These are phyloP conservation scores for Rhagium mordax DNA, from an alignment of 2,888 invertebrate species.

Conservation along the genomic window DNA sequence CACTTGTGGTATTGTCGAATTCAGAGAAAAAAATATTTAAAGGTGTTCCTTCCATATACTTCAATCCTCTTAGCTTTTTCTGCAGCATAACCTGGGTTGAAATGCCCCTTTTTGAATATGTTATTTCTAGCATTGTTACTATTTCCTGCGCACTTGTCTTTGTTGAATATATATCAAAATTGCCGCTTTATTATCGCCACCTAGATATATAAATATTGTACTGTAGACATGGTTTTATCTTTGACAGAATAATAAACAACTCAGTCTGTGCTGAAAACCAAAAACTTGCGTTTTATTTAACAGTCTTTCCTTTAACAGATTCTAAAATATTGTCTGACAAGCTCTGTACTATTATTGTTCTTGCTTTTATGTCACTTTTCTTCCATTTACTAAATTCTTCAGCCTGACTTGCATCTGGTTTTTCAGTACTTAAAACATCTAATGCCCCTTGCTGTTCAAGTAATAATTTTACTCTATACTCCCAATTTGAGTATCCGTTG, in stretches of 20 bases:
- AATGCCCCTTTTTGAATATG: constrained; percentile 33
- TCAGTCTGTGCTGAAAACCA: too few relatives aligned
- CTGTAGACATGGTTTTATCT: too few relatives aligned
- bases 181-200: too few relatives aligned
- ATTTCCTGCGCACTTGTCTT: constrained; percentile 36
- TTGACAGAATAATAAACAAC: too few relatives aligned
- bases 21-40: constrained; percentile 29
- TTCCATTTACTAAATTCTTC: constrained; percentile 23
- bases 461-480: constrained; percentile 27
- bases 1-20: constrained; percentile 36
- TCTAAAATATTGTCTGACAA: constrained; percentile 41
- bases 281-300: too few relatives aligned
- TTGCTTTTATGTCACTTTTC: constrained; percentile 38
- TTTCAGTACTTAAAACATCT: constrained; percentile 1
- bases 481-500: constrained; percentile 30
- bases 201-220: too few relatives aligned
- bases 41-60: constrained; percentile 10
- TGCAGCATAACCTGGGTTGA: constrained; percentile 35
- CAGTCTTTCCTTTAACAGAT: too few relatives aligned
- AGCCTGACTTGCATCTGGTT: background rate
- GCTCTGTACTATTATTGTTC: constrained; percentile 36
- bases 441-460: constrained; percentile 21
- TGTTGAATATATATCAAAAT: too few relatives aligned
- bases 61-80: constrained; percentile 29
- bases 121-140: constrained; percentile 23